A percentile compares a stretch with the other conserved stretches of the same genome.
phyloP scores from a whole-genome alignment of 1,140 invertebrate species.

The Aphelinus certus region DNA sequence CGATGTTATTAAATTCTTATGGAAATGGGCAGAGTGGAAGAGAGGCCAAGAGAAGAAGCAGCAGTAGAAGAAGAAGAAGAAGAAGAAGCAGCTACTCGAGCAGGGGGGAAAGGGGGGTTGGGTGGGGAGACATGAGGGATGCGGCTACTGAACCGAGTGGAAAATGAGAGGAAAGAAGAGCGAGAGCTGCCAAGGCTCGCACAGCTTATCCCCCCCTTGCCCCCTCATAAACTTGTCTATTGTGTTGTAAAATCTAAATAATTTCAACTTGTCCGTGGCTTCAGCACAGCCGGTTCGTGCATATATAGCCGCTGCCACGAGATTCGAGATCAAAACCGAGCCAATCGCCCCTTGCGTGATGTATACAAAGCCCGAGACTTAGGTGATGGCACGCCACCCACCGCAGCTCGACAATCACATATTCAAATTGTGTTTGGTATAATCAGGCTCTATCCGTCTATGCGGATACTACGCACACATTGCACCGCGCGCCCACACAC shows the following conservation, averaged over 20 bases:
- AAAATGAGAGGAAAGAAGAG: slow-evolving; percentile 19
- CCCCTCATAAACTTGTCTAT: slow-evolving; percentile 63
- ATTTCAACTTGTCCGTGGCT: slow-evolving; percentile 55
- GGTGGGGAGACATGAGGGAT: not conserved
- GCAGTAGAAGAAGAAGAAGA: not conserved
- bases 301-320: not conserved
- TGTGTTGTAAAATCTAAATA: slow-evolving; percentile 66
- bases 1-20: slow-evolving; percentile 67
- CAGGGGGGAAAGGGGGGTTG: not conserved
- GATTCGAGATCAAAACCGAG: no score
- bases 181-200: not conserved
- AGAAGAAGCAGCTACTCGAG: not conserved
- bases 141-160: not conserved
- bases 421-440: slow-evolving; percentile 57
- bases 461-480: no score
- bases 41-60: not conserved
- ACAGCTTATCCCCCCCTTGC: not conserved
- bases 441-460: no score
- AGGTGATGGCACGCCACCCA: not conserved
- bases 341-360: no score
- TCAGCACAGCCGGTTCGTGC: not conserved
- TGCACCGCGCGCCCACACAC: no score
- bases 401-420: slow-evolving; percentile 47
- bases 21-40: slow-evolving; percentile 53
- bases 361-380: no score